These are phyloP conservation scores for Ispidina picta DNA, from an alignment of 2,797 vertebrate genomes.

Conservation along the genomic window DNA sequence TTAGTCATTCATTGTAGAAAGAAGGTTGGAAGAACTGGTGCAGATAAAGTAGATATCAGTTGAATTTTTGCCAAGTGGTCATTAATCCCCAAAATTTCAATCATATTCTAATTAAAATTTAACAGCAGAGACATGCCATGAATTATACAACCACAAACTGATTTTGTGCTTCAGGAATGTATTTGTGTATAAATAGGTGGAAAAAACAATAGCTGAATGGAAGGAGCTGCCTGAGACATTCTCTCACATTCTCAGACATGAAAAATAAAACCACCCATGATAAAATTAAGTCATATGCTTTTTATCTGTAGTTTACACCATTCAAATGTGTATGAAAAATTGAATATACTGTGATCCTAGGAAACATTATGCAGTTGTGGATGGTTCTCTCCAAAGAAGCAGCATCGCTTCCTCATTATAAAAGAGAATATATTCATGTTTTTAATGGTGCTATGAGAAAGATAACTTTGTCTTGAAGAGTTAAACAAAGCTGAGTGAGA, in stretches of 20 bases:
- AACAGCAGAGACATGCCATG: not conserved
- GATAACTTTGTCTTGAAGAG: not conserved
- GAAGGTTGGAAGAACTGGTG: conserved; percentile 25
- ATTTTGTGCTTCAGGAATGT: not conserved
- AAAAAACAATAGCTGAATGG: not conserved
- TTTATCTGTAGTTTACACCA: not conserved
- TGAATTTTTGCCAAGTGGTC: not conserved
- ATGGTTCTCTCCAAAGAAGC: not conserved
- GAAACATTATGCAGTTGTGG: not conserved
- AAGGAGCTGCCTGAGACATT: not conserved
- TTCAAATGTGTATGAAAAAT: not conserved
- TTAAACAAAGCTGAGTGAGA: not conserved
- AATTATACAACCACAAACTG: not conserved
- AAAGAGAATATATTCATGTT: not conserved
- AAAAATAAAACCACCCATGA: not conserved
- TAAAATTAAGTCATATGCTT: not conserved
- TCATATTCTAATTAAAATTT: conserved; percentile 20
- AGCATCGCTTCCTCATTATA: not conserved
- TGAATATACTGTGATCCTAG: not conserved
- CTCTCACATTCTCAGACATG: not conserved
- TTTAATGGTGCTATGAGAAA: not conserved
- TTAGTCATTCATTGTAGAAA: conserved; percentile 30
- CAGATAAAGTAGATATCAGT: conserved; percentile 22
- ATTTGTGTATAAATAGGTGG: not conserved
- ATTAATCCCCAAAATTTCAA: conserved; percentile 23